Evolutionary conservation across 37 sponge, comb jelly and placozoan species (phyloP), one percentile per base, ranked within the genome.

Genomic region (Eunapius fragilis): DNA sequence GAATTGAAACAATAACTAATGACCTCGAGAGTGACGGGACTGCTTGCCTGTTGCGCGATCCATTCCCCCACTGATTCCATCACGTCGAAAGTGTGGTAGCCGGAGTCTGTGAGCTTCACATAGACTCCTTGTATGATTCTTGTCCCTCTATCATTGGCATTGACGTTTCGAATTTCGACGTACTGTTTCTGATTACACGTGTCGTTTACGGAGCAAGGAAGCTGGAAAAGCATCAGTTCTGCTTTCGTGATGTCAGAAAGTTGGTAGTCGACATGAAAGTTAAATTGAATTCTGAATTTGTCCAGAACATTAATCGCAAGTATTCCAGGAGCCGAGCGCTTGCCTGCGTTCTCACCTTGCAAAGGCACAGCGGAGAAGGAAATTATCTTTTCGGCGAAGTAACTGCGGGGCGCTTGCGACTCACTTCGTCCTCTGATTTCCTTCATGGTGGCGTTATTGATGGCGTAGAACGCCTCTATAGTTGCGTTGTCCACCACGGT

Each of bases 141-240:
- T 4, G 58, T 78, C 68, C 74, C 36, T 14, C 50, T 74, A 7
- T 58, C 67, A 12, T 58, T 26, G 37, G 75, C 86, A 17, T 75
- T 14, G 32, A 89, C 80, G n/a, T 80, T 84, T 24, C 79, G 37
- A 10, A 89, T 89, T 37, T 89, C 84, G 19, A 89, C 85, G 33
- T 73, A 84, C 74, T 89, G 89, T n/a, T 50, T 50, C 14, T 25
- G 7, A 36, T 86, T 80, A 17, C 32, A 9, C 26, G 30, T 41
- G 24, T 76, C 72, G 13, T 37, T 72, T 2, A 24, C 49, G 13
- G 78, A 72, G 33, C 84, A 28, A n/a, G 79, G 81, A 23, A 58
- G 37, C 67, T 92, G 92, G 81, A 78, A 88, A 3, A 92, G 82
- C 14, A 92, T 71, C 10, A 92, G 89, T 31, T 92, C 69, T 30